Evolutionary conservation across 2,888 invertebrate species (phyloP).

Genomic region (Agonopterix heracliana): DNA sequence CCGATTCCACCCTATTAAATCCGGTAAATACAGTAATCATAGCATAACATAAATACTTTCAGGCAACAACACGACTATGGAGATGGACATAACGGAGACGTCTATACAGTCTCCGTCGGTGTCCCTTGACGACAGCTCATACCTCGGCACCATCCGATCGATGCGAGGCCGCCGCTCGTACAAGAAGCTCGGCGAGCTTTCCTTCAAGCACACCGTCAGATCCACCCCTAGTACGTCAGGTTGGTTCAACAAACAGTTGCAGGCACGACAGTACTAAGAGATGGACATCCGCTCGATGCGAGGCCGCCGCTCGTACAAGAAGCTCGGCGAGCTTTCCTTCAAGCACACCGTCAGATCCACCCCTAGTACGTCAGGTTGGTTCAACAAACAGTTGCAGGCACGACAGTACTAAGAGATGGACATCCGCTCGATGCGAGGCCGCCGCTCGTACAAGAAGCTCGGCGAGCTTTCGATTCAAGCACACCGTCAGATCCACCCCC

Average conservation of each 20-base stretch:
- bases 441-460: constrained; percentile 57
- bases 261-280: constrained; percentile 70
- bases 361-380: background rate
- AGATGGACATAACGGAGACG: constrained; percentile 63
- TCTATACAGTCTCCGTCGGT: constrained; percentile 30
- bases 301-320: constrained; percentile 58
- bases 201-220: background rate
- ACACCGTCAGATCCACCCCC: background rate
- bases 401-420: constrained; percentile 71
- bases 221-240: background rate
- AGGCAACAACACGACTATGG: constrained; percentile 72
- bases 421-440: constrained; percentile 56
- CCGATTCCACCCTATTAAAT: no score
- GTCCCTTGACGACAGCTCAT: constrained; percentile 39
- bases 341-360: background rate
- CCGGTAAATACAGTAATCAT: no score
- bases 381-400: constrained; percentile 32
- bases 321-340: constrained; percentile 32
- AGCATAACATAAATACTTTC: background rate
- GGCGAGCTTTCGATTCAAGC: constrained; percentile 24
- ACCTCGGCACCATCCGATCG: constrained; percentile 43
- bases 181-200: constrained; percentile 44
- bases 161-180: constrained; percentile 60
- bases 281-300: constrained; percentile 57
- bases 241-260: background rate